Evolutionary conservation across 2,888 invertebrate species (phyloP).

Genomic region (Psylliodes chrysocephalus): DNA sequence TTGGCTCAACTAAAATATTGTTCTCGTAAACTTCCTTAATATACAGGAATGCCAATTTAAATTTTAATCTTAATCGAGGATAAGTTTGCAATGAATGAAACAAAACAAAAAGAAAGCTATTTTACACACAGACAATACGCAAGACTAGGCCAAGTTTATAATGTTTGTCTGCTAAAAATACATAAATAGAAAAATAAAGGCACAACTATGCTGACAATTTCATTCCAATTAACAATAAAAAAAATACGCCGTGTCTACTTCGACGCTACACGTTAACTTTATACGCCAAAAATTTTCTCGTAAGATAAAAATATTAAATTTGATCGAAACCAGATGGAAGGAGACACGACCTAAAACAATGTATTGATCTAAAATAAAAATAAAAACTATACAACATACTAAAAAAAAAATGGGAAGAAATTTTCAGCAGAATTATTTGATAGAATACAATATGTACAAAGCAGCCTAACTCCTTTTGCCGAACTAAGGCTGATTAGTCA

Average conservation of each 20-base stretch:
- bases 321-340: no score
- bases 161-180: slow-evolving; percentile 43
- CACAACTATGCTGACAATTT: slow-evolving; percentile 53
- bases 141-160: slow-evolving; percentile 50
- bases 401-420: slow-evolving; percentile 39
- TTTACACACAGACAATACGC: slow-evolving; percentile 16
- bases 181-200: slow-evolving; percentile 53
- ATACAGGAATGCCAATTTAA: slow-evolving; percentile 33
- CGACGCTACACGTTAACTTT: no score
- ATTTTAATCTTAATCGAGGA: slow-evolving; percentile 32
- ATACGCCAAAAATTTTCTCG: no score
- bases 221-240: slow-evolving; percentile 39
- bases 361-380: slow-evolving; percentile 34
- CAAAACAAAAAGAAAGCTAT: slow-evolving; percentile 3
- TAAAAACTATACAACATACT: slow-evolving; percentile 16
- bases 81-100: slow-evolving; percentile 21
- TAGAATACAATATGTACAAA: slow-evolving; percentile 42
- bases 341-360: no score
- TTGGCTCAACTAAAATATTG: slow-evolving; percentile 43
- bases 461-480: slow-evolving; percentile 54
- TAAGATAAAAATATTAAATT: no score
- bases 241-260: no score
- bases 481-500: slow-evolving; percentile 31
- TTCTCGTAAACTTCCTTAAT: slow-evolving; percentile 28
- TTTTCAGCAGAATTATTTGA: slow-evolving; percentile 49